phyloP scores from a whole-genome alignment of 2,888 invertebrate genomes.

The Trilocha varians region DNA sequence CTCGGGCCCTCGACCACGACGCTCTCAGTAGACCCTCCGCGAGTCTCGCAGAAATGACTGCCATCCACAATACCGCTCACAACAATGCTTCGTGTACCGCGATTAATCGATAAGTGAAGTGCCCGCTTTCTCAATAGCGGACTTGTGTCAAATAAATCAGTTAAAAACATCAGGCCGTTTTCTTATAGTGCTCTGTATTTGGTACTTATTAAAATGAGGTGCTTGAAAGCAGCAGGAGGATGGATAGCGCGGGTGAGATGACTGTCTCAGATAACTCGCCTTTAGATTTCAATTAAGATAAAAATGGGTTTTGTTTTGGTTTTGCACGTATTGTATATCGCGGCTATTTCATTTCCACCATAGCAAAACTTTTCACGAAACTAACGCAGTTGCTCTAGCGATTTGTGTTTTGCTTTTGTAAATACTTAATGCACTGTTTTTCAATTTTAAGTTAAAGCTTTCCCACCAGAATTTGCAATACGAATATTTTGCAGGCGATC shows the following conservation, averaged over 20 bases:
- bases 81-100: conserved; percentile 57
- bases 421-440: no score
- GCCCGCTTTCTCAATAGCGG: conserved; percentile 52
- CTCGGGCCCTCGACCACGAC: conserved; percentile 64
- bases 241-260: conserved; percentile 70
- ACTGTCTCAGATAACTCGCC: conserved; percentile 49
- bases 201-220: conserved; percentile 62
- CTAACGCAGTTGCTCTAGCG: not conserved
- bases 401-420: not conserved
- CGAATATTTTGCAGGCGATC: conserved; percentile 54
- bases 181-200: conserved; percentile 37
- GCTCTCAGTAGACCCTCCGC: conserved; percentile 53
- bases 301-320: conserved; percentile 45
- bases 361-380: conserved; percentile 2
- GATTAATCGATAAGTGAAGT: conserved; percentile 61
- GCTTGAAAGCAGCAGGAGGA: conserved; percentile 67
- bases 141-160: conserved; percentile 51
- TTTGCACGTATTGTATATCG: conserved; percentile 46
- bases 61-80: conserved; percentile 39
- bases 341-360: conserved; percentile 4
- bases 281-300: conserved; percentile 66
- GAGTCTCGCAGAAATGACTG: conserved; percentile 58
- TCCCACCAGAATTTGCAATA: not conserved
- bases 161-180: conserved; percentile 33
- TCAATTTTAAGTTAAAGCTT: no score